Conservation (phyloP, 2,888 invertebrate species). For the Elmis aenea region DNA sequence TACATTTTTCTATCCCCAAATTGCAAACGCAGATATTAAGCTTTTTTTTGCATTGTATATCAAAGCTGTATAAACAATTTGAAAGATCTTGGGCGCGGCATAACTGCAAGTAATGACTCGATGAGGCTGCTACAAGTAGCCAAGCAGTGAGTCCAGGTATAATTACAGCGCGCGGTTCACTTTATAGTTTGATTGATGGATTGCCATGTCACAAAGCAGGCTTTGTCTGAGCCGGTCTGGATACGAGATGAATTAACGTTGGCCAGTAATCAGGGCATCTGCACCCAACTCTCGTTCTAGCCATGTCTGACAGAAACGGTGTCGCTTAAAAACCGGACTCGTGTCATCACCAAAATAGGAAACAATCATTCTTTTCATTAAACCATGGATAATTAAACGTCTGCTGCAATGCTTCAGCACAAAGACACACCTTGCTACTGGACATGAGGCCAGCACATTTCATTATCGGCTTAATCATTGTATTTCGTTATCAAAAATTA, state of each 20-base stretch:
- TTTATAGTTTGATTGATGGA: constrained; percentile 39
- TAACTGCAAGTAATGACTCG: background rate
- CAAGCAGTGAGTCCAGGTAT: constrained; percentile 31
- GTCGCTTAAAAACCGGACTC: constrained; percentile 34
- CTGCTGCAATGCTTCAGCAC: background rate
- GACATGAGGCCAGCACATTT: too few relatives aligned
- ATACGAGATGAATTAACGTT: constrained; percentile 33
- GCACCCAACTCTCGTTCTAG: constrained; percentile 33
- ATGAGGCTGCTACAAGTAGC: constrained; percentile 24
- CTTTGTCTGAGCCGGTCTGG: constrained; percentile 30
- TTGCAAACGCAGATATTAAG: too few relatives aligned
- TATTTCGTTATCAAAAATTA: too few relatives aligned
- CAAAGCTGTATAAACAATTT: too few relatives aligned
- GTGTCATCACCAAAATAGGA: constrained; percentile 36
- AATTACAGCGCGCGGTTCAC: constrained; percentile 34
- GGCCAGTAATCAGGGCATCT: constrained; percentile 35
- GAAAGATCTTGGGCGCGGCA: background rate
- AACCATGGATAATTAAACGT: constrained; percentile 9
- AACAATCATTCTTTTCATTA: constrained; percentile 29
- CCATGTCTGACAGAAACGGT: constrained; percentile 32
- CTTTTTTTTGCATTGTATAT: too few relatives aligned
- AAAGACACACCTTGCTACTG: background rate
- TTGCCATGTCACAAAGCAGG: constrained; percentile 35
- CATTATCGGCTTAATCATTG: too few relatives aligned
- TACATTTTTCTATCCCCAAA: too few relatives aligned